Conservation (phyloP, 2,888 invertebrate species). For the Andrena haemorrhoa region DNA sequence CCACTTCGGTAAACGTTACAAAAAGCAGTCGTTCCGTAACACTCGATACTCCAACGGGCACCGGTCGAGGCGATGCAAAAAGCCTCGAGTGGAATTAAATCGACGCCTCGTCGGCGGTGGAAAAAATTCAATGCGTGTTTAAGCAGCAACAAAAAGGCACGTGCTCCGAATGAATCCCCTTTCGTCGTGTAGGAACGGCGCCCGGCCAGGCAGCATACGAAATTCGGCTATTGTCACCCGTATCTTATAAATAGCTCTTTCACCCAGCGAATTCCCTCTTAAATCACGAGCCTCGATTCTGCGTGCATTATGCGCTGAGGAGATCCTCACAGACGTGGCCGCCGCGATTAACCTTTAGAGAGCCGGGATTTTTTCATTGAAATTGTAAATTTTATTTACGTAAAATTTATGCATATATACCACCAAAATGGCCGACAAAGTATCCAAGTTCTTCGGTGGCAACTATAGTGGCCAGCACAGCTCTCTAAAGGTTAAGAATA, state of each 20-base stretch:
- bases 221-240: slow-evolving; percentile 72
- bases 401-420: no score
- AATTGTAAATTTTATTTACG: no score
- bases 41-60: neutral
- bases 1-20: no score
- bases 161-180: slow-evolving; percentile 52
- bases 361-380: no score
- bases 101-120: slow-evolving; percentile 10
- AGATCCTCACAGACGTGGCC: slow-evolving; percentile 31
- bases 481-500: slow-evolving; percentile 39
- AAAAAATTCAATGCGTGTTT: slow-evolving; percentile 54
- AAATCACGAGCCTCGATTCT: slow-evolving; percentile 38
- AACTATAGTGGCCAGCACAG: no score
- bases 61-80: neutral
- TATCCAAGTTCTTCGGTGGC: no score
- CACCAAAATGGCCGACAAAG: no score
- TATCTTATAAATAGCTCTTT: slow-evolving; percentile 63
- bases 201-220: slow-evolving; percentile 68
- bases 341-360: slow-evolving; percentile 1
- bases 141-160: slow-evolving; percentile 43
- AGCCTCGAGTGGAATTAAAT: slow-evolving; percentile 21
- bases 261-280: slow-evolving; percentile 42
- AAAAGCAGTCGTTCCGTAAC: no score
- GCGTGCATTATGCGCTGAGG: slow-evolving; percentile 33
- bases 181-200: slow-evolving; percentile 44